Base-by-base conservation (phyloP, 30 jellyfish, hydroid and myxozoan genomes). In the Aurelia coerulea region DNA sequence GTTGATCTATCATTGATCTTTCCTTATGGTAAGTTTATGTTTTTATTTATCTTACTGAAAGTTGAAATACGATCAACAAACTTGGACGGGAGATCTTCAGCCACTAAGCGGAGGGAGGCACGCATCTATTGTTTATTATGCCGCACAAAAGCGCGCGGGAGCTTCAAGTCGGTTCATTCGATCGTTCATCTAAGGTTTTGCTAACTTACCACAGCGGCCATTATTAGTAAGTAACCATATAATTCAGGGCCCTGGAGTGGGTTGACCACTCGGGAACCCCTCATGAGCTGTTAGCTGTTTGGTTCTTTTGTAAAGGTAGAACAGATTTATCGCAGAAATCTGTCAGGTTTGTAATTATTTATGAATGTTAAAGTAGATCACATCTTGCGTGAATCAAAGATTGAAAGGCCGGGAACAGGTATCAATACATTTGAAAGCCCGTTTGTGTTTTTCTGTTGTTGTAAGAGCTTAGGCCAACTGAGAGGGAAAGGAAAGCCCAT, bases 21-120 rank as follows among this genome's bases (percentile, higher is more conserved):
- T 83, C 92, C 92, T 56, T 83, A 83, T 83, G 92, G 92, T 83
- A 50, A 83, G 92, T 83, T 59, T 9, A 0, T 18, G 51, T 12
- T 65, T 50, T 42, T 34, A 7, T 18, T 81, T 81, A 37, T 81
- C 42, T 7, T 51, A 59, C 73, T n/a, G 4, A 4, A 23, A 50
- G 29, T 23, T 74, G 62, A 74, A 29, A 4, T 17, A 52, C 70
- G 16, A 42, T 74, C 58, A 42, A 4, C 31, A 33, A 23, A 37
- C 50, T 37, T 5, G 85, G 29, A 46, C 56, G 56, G 14, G 56
- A 46, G 56, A 46, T 46, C 56, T 9, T 46, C 56, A 46, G 56
- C 56, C 56, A 46, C 15, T 46, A 73, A 50, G 15, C 69, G 2
- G 53, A 23, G 29, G 54, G 83, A 49, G 70, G 83, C 83, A 50